phyloP scores from a whole-genome alignment of 37 sponge, comb jelly and placozoan species.

The Aphrocallistes beatrix region DNA sequence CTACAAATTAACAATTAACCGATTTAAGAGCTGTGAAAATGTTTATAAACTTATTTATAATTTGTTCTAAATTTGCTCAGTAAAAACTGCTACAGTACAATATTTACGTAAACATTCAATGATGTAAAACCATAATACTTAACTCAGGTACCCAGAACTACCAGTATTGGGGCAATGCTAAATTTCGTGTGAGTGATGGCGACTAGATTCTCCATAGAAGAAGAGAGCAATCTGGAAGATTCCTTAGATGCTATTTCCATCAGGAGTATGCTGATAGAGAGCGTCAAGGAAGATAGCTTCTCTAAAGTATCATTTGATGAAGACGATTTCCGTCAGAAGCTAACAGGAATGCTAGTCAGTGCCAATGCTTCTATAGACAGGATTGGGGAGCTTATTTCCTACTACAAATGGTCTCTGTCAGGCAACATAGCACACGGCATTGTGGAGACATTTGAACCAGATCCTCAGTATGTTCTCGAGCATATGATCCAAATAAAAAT shows the following conservation, averaged over 20 bases:
- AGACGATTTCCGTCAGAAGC: background rate
- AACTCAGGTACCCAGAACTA: no score
- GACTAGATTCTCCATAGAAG: background rate
- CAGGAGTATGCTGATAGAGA: background rate
- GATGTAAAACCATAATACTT: no score
- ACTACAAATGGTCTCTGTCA: background rate
- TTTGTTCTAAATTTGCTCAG: background rate
- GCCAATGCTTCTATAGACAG: background rate
- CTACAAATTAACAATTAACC: no score
- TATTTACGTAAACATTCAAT: background rate
- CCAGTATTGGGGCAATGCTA: no score
- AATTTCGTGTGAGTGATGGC: no score
- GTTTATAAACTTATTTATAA: no score
- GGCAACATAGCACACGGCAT: no score
- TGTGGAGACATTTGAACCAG: background rate
- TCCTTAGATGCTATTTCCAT: background rate
- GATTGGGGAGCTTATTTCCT: background rate
- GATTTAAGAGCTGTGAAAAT: no score
- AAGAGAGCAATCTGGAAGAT: background rate
- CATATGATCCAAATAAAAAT: background rate
- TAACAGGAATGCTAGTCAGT: background rate
- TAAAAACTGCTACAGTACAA: background rate
- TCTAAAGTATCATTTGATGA: background rate
- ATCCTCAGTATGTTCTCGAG: background rate
- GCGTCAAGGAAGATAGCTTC: background rate